Conservation (phyloP, 2,113 vertebrate genomes). For the Octodon degus region DNA sequence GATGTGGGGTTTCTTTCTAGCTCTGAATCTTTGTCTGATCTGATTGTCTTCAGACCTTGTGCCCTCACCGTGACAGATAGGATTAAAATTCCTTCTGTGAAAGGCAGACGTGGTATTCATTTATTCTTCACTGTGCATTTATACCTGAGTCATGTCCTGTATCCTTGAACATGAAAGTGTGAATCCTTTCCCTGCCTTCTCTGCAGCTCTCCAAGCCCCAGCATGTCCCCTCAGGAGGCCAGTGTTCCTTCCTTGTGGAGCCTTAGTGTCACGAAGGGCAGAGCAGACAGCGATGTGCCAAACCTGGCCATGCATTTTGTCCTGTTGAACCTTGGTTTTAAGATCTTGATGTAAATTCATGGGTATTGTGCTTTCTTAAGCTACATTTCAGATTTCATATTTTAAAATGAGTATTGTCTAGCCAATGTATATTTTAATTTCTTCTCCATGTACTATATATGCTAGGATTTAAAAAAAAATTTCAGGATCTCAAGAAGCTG, state of each 20-base stretch:
- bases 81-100: conserved; percentile 45
- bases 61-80: neutral
- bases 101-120: neutral
- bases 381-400: conserved; percentile 4
- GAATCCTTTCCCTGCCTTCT: neutral
- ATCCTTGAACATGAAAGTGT: neutral
- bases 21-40: conserved; percentile 29
- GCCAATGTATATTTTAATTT: neutral
- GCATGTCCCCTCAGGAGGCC: neutral
- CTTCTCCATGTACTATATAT: neutral
- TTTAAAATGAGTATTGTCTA: neutral
- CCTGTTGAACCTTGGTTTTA: neutral
- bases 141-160: neutral
- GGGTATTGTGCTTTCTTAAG: neutral
- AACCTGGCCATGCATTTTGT: neutral
- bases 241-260: neutral
- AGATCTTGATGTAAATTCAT: neutral
- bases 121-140: neutral
- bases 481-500: neutral
- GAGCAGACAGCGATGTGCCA: neutral
- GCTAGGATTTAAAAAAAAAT: neutral
- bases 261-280: accelerated
- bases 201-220: accelerated
- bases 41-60: neutral
- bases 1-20: neutral